A percentile compares a stretch with the other conserved stretches of the same genome.
phyloP scores from a whole-genome alignment of 2,888 invertebrate species.

The Megalurothrips usitatus region DNA sequence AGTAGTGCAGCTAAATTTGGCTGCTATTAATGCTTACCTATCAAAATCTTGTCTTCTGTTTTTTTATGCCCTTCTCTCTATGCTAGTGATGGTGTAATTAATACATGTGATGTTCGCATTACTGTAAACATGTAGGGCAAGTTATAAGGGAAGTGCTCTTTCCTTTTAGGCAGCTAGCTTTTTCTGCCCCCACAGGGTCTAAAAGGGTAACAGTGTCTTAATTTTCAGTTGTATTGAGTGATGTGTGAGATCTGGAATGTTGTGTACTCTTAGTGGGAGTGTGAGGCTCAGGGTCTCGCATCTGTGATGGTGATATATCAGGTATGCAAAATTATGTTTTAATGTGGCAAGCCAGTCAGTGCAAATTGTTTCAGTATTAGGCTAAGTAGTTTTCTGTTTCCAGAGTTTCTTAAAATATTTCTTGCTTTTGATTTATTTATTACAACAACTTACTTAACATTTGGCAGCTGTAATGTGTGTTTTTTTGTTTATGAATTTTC shows the following conservation, averaged over 20 bases:
- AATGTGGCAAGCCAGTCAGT: not conserved
- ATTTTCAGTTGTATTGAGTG: not conserved
- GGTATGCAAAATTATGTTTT: not conserved
- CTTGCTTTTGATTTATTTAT: not conserved
- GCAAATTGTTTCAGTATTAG: not conserved
- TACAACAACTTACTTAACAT: not conserved
- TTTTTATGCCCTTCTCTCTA: conserved; percentile 4
- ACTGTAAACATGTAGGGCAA: not conserved
- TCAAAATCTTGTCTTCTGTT: not conserved
- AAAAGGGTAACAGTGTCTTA: conserved; percentile 20
- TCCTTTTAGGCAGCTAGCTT: conserved; percentile 11
- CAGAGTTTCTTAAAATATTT: not conserved
- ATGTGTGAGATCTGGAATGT: not conserved
- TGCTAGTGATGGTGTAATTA: not conserved
- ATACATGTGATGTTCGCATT: not conserved
- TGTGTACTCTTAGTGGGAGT: not conserved
- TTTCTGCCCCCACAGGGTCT: conserved; percentile 12
- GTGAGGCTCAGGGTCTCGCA: conserved; percentile 19
- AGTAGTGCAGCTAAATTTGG: not conserved
- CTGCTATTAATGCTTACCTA: not conserved
- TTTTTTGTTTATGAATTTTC: too few species aligned
- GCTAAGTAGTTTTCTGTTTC: not conserved
- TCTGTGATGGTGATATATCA: conserved; percentile 24
- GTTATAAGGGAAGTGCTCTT: not conserved
- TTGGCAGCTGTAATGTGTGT: too few species aligned